phyloP scores from a whole-genome alignment of 2,113 vertebrate species.

The Anthoscopus minutus region DNA sequence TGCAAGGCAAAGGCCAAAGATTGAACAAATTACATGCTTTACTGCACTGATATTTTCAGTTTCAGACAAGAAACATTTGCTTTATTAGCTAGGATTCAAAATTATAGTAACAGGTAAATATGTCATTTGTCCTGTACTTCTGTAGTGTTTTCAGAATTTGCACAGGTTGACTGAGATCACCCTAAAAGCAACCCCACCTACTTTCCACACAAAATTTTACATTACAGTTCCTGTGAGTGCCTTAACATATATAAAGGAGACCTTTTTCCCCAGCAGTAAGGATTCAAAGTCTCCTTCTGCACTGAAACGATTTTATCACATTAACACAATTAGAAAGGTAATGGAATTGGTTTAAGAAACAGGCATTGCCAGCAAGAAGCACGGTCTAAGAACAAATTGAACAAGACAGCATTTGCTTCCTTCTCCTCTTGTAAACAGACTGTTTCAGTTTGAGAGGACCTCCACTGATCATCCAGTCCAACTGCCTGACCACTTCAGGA shows the following conservation, averaged over 20 bases:
- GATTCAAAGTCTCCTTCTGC: background rate
- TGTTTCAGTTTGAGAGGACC: background rate
- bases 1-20: background rate
- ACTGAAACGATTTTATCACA: background rate
- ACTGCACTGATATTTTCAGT: background rate
- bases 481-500: background rate
- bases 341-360: background rate
- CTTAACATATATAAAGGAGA: background rate
- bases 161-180: background rate
- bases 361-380: background rate
- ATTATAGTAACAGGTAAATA: background rate
- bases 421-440: background rate
- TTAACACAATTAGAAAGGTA: background rate
- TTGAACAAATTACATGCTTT: background rate
- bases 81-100: background rate
- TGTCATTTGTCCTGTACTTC: background rate
- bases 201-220: background rate
- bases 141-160: background rate
- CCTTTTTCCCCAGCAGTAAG: background rate
- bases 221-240: background rate
- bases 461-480: background rate
- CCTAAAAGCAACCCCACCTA: background rate
- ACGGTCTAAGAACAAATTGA: background rate
- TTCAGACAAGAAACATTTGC: background rate
- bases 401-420: background rate